Evolutionary conservation across 2,797 vertebrate species (phyloP).

Genomic region (Pempheris klunzingeri): DNA sequence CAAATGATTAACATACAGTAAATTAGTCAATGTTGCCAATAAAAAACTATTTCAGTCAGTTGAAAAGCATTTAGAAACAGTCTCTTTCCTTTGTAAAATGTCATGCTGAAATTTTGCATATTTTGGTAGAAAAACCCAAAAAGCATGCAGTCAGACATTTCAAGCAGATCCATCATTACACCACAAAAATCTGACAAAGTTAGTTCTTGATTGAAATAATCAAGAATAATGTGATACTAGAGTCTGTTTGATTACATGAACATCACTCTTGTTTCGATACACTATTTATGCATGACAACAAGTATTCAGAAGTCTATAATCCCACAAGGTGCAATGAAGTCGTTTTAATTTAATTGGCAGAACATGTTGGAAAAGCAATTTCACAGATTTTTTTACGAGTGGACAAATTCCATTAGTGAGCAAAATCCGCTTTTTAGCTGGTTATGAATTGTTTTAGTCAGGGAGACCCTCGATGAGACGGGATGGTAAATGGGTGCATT

Average conservation of each 20-base stretch:
- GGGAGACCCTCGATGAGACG: not conserved
- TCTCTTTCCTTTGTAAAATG: not conserved
- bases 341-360: constrained; percentile 38
- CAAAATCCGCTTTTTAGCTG: constrained; percentile 18
- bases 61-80: not conserved
- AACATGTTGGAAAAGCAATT: constrained; percentile 34
- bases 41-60: not conserved
- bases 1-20: not conserved
- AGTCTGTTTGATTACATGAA: not conserved
- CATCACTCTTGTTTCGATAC: not conserved
- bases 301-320: constrained; percentile 12
- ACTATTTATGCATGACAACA: constrained; percentile 3
- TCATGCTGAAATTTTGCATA: not conserved
- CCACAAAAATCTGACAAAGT: not conserved
- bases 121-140: not conserved
- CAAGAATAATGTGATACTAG: not conserved
- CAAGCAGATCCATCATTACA: not conserved
- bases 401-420: constrained; percentile 55
- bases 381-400: constrained; percentile 49
- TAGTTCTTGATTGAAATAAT: not conserved
- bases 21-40: not conserved
- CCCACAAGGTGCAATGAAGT: constrained; percentile 3
- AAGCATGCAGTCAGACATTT: not conserved
- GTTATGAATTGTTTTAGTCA: constrained; percentile 41
- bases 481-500: constrained; percentile 43